phyloP scores from a whole-genome alignment of 2,797 vertebrate genomes.

The Cynodonichthys magdalenae region DNA sequence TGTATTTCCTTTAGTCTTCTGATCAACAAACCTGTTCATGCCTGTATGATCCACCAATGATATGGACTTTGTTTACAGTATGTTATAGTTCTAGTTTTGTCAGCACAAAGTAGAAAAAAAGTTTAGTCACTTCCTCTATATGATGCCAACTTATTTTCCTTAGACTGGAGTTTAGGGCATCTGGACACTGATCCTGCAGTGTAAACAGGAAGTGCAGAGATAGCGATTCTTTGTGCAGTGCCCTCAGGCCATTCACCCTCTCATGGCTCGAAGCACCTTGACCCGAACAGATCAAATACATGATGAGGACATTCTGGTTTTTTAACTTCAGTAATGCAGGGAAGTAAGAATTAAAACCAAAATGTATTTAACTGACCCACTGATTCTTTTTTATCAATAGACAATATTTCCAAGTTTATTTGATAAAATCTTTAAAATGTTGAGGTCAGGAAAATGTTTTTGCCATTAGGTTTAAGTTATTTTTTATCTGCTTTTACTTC shows the following conservation, averaged over 20 bases:
- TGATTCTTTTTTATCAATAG: no score
- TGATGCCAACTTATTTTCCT: constrained; percentile 29
- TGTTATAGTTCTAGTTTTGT: constrained; percentile 21
- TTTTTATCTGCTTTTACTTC: no score
- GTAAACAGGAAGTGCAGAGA: constrained; percentile 73
- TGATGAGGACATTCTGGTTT: constrained; percentile 33
- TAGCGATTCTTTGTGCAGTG: constrained; percentile 54
- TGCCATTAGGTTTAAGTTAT: no score
- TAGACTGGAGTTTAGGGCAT: constrained; percentile 14
- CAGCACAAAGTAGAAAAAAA: constrained; percentile 15
- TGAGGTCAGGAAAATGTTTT: no score
- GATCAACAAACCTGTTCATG: neutral
- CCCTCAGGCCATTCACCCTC: constrained; percentile 64
- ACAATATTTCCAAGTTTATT: no score
- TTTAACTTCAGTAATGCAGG: neutral
- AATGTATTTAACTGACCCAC: neutral
- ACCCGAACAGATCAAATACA: constrained; percentile 54
- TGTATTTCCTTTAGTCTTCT: neutral
- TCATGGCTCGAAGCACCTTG: constrained; percentile 59
- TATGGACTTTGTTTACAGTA: neutral
- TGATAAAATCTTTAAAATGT: no score
- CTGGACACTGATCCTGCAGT: constrained; percentile 27
- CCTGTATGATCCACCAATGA: neutral
- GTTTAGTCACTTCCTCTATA: constrained; percentile 15
- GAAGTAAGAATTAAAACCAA: neutral